A percentile compares a stretch with the other conserved stretches of the same genome.
phyloP scores from a whole-genome alignment of 2,113 vertebrate genomes.

The Thunnus maccoyii region DNA sequence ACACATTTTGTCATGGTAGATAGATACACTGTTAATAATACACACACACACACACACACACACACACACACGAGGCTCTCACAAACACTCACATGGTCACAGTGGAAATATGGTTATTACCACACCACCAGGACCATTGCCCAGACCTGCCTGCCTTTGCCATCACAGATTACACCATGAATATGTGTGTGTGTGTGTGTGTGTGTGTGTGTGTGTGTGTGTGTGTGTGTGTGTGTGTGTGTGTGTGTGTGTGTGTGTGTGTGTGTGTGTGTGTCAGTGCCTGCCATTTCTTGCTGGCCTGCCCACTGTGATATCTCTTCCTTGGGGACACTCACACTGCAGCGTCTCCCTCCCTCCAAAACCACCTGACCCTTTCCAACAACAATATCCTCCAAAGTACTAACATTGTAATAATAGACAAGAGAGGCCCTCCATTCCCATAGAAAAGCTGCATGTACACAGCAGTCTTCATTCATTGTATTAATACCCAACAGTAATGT shows the following conservation, averaged over 20 bases:
- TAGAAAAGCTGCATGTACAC: constrained; percentile 37
- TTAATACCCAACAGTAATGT: constrained; percentile 39
- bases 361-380: constrained; percentile 65
- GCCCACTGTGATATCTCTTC: constrained; percentile 69
- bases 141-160: constrained; percentile 76
- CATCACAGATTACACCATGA: constrained; percentile 77
- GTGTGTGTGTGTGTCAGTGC: constrained; percentile 12
- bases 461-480: constrained; percentile 59
- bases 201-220: constrained; percentile 25
- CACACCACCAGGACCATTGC: constrained; percentile 74
- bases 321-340: constrained; percentile 54
- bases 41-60: constrained; percentile 45
- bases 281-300: constrained; percentile 69
- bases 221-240: constrained; percentile 40
- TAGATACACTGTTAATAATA: constrained; percentile 68
- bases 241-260: constrained; percentile 52
- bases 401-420: constrained; percentile 56
- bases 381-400: constrained; percentile 53
- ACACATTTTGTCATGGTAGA: constrained; percentile 72
- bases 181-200: constrained; percentile 47
- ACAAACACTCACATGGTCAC: constrained; percentile 47
- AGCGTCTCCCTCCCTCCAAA: constrained; percentile 40
- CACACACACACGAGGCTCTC: constrained; percentile 12
- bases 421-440: constrained; percentile 45
- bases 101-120: constrained; percentile 78